Evolutionary conservation across 2,797 vertebrate genomes (phyloP), one percentile per base, ranked within the genome.

Genomic region (Rhinella marina): DNA sequence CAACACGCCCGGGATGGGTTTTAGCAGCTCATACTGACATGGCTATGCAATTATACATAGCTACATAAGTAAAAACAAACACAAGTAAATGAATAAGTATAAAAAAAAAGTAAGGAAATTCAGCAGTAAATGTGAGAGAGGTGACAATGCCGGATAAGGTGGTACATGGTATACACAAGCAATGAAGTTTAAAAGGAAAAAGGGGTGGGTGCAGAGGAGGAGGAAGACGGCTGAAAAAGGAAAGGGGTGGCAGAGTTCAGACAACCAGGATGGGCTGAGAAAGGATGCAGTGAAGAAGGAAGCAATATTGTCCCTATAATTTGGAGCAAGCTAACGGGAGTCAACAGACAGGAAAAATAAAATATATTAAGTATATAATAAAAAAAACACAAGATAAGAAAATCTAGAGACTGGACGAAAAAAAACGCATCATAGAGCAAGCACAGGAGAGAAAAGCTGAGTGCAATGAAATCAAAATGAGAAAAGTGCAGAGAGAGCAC

Each of bases 401-500:
- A 41, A 66, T 64, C 52, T 72, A 68, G 57, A 82, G 82, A 78
- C 59, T 72, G 52, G 52, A 76, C 2, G 57, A 29, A 52, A 77
- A 61, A 79, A 86, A 80, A 86, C 19, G 27, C 61, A 88, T 85
- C 77, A 81, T n/a, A 81, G 77, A 73, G 76, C 59, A 81, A 66
- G 79, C 84, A 59, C 27, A 48, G 80, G 32, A 72, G n/a, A 89
- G 88, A 89, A 86, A 64, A 89, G 88, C 88, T 89, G 79, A 89
- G 80, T 70, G 72, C 80, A 82, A 85, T 56, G 84, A 89, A 89
- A 89, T 75, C 72, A 70, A 68, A 64, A 86, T 68, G 88, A 52
- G 66, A 89, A 86, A 89, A 89, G 79, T 89, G 88, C 88, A 89
- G 84, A 86, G 87, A 56, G 88, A 61, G 84, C 88, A 89, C 88